These are phyloP conservation scores for Centrocercus urophasianus DNA, from an alignment of 2,113 vertebrate genomes.

Conservation along the genomic window DNA sequence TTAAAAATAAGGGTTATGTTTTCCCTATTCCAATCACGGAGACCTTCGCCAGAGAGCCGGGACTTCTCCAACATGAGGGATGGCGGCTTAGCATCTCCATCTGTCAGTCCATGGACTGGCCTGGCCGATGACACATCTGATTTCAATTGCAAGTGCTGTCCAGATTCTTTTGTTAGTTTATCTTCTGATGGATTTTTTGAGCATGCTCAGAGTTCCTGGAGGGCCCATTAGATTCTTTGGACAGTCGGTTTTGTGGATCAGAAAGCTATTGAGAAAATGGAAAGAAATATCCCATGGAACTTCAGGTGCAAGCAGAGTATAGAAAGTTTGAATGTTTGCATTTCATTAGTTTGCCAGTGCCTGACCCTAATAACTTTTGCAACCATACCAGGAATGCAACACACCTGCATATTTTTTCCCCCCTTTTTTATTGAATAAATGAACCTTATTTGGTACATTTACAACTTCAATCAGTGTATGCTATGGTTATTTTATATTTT, in stretches of 20 bases:
- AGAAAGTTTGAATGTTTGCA: background rate
- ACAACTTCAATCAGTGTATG: background rate
- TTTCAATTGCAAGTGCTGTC: background rate
- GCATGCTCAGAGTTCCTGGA: background rate
- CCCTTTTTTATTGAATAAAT: background rate
- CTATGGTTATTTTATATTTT: background rate
- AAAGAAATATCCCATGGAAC: background rate
- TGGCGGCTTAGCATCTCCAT: background rate
- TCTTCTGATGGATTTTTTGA: background rate
- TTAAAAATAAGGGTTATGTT: background rate
- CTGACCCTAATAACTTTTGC: background rate
- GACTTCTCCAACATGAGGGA: background rate
- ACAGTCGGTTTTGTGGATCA: background rate
- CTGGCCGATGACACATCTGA: background rate
- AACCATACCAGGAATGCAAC: background rate
- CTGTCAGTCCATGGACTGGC: background rate
- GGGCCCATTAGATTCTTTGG: background rate
- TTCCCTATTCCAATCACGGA: background rate
- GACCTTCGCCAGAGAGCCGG: background rate
- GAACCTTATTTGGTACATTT: background rate
- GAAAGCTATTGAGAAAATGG: background rate
- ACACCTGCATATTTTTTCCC: background rate
- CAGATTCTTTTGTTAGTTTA: background rate
- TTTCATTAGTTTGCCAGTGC: background rate
- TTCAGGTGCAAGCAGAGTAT: background rate